Evolutionary conservation across 2,888 invertebrate genomes (phyloP).

Genomic region (Eupithecia inturbata): DNA sequence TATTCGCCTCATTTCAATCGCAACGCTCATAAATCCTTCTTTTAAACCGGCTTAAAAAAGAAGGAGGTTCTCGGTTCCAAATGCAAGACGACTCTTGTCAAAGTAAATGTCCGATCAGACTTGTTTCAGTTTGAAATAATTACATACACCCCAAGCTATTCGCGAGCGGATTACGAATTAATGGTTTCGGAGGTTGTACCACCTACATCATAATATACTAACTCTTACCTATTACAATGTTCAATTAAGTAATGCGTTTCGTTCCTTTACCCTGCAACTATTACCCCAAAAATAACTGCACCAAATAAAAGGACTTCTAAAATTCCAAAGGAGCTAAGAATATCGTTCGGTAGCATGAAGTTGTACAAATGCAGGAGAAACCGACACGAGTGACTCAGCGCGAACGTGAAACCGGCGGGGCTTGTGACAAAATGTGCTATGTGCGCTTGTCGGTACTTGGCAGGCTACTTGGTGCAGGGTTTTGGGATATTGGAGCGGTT

Average conservation of each 20-base stretch:
- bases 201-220: too few relatives aligned
- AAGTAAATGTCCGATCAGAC: too few relatives aligned
- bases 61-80: neutral
- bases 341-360: slow-evolving; percentile 11
- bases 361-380: slow-evolving; percentile 30
- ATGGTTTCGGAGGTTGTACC: too few relatives aligned
- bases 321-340: slow-evolving; percentile 24
- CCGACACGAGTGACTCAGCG: slow-evolving; percentile 29
- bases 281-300: neutral
- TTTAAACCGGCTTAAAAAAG: neutral
- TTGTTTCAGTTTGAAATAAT: too few relatives aligned
- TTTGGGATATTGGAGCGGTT: neutral
- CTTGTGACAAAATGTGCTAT: neutral
- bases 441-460: neutral
- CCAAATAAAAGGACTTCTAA: slow-evolving; percentile 5
- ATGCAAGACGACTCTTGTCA: neutral
- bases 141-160: too few relatives aligned
- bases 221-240: too few relatives aligned
- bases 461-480: neutral
- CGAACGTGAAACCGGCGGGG: slow-evolving; percentile 34
- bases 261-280: neutral
- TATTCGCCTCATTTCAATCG: neutral
- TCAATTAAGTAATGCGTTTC: neutral
- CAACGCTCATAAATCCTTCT: neutral
- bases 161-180: too few relatives aligned